Conservation (phyloP, 2,113 vertebrate species). For the Amblyornis subalaris region DNA sequence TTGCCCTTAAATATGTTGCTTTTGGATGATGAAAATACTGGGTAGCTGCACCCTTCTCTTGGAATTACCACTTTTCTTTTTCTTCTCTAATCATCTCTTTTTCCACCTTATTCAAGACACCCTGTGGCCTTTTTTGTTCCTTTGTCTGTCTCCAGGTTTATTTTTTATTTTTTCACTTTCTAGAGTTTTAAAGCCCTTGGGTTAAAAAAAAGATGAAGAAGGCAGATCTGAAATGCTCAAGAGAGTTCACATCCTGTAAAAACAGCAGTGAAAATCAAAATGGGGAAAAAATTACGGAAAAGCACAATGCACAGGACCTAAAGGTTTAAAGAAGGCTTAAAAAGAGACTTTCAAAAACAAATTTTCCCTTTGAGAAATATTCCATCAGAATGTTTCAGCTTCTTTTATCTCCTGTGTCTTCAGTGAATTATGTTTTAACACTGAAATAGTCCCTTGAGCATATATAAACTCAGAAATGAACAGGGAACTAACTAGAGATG, state of each 20-base stretch:
- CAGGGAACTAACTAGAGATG: neutral
- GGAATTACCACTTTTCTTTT: neutral
- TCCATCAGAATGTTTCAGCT: slow-evolving; percentile 47
- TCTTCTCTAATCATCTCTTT: neutral
- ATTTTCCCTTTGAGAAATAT: slow-evolving; percentile 62
- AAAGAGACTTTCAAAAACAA: slow-evolving; percentile 58
- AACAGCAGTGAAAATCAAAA: slow-evolving; percentile 39
- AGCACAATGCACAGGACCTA: slow-evolving; percentile 21
- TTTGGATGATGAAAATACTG: neutral
- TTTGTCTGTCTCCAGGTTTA: neutral
- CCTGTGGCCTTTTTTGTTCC: neutral
- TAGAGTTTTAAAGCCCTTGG: neutral
- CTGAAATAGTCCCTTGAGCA: slow-evolving; percentile 43
- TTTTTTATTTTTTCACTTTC: neutral
- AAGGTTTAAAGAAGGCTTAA: slow-evolving; percentile 31
- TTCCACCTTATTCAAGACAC: neutral
- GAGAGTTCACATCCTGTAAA: slow-evolving; percentile 50
- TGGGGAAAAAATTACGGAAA: neutral
- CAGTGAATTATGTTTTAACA: slow-evolving; percentile 36
- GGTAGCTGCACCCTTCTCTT: neutral
- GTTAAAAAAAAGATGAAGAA: neutral
- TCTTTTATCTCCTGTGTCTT: slow-evolving; percentile 61
- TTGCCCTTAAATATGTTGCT: neutral
- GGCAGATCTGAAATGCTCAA: slow-evolving; percentile 17
- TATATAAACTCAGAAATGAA: neutral